Evolutionary conservation across 35 echinoderm and acorn worm genomes (phyloP), one percentile per base, ranked within the genome.

Genomic region (Strongylocentrotus purpuratus): DNA sequence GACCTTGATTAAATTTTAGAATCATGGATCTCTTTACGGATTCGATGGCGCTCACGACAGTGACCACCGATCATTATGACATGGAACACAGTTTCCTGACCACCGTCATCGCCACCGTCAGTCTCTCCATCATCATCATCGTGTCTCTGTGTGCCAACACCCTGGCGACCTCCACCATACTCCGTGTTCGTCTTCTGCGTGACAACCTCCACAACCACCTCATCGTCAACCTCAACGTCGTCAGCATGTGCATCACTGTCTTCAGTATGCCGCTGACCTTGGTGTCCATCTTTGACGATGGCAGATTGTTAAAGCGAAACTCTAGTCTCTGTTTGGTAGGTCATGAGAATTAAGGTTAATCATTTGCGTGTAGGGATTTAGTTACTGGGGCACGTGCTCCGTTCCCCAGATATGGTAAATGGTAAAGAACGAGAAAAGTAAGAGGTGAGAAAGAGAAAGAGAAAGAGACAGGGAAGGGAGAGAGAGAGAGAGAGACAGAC

Each of bases 191-290:
- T 31, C 33, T 58, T 22, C 91, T 93, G 46, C 91, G 91, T 47
- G 48, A 93, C 9, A 93, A 93, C 48, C 32, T 58, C 91, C 91
- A 93, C 91, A 93, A 93, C 48, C 46, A 93, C n/a, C 91, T 93
- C 33, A 93, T 93, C 12, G n/a, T 93, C 33, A 93, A 93, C 32
- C 91, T 93, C 33, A 93, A 93, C n/a, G 46, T 93, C 46, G 20
- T 93, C n/a, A 93, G 48, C n/a, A 31, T 93, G n/a, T 25, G 13
- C 31, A 93, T 93, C 45, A 93, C 91, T 5, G 46, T 93, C 48
- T 93, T 93, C 31, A 93, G 91, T 31, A 93, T 93, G 91, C 91
- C 91, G 45, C 31, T 93, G 18, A 32, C 91, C 18, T 32, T 93
- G 45, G 91, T 93, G 48, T 93, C 91, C 15, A 31, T 93, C 33